Base-by-base conservation (phyloP, 53 echinoderm and acorn worm species). In the Echinarachnius parma region DNA sequence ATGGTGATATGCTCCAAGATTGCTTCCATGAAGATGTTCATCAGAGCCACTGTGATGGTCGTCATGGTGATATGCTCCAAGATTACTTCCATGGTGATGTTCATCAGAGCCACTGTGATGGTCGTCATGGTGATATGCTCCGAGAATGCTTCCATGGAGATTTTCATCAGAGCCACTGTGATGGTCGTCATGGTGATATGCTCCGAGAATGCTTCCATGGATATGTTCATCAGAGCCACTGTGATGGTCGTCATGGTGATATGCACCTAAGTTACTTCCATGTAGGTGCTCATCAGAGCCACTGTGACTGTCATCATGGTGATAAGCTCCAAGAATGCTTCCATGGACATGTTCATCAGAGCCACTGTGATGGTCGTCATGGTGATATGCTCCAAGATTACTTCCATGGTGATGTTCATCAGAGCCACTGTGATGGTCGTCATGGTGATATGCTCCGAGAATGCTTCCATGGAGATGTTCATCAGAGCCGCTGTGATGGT, bases 41-140 rank as follows among this genome's bases (percentile, higher is more conserved):
- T 70, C 54, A 53, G 53, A 53, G 31, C 36, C 53, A 70, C 70
- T 70, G 70, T 70, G 70, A 35, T 70, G 70, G 15, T 63, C 45
- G 8, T 35, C 70, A 57, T 49, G 50, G 50, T 49, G 20, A 39
- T 39, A 39, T 39, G 7, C 39, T 39, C 39, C 39, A 7, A 39
- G 39, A 9, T 9, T 7, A 13, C 39, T 39, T 7, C 7, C 39
- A 39, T 39, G 39, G 39, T 11, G 57, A 57, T 57, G 57, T 57
- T 57, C 57, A 57, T 57, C 57, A 57, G 26, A 25, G 5, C 28
- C 26, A 57, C 57, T 57, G 57, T 57, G 57, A 28, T 57, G 57
- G 57, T 57, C 57, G 5, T 28, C 57, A 57, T 57, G 57, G 57
- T 57, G 57, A 57, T 57, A 57, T 25, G 26, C 57, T 26, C 57